Conservation (phyloP, 2,797 vertebrate species). For the Pipistrellus nathusii region DNA sequence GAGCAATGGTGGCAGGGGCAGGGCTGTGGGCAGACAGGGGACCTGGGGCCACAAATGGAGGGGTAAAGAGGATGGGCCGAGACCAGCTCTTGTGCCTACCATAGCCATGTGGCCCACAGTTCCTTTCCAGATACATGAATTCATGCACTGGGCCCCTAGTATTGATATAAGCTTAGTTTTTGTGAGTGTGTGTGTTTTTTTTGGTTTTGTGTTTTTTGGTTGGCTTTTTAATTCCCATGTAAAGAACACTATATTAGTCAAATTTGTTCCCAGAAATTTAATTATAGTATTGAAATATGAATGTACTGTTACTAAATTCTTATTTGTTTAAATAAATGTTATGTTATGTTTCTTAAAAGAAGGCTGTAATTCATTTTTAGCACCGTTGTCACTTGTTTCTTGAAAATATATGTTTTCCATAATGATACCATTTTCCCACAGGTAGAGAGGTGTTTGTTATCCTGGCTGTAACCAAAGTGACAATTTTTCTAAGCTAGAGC, state of each 20-base stretch:
- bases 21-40: too few species aligned
- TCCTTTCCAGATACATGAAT: too few species aligned
- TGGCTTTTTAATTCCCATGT: neutral
- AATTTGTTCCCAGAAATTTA: constrained; percentile 18
- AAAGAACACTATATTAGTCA: neutral
- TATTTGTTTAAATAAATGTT: neutral
- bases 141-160: too few species aligned
- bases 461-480: neutral
- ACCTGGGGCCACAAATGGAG: too few species aligned
- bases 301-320: neutral
- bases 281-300: neutral
- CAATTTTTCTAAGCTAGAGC: neutral
- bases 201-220: neutral
- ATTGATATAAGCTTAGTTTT: neutral
- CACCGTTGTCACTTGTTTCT: neutral
- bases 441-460: neutral
- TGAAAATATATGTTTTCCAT: neutral
- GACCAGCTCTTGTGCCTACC: too few species aligned
- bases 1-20: too few species aligned
- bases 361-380: neutral
- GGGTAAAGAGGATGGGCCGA: too few species aligned
- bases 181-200: neutral
- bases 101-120: too few species aligned
- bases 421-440: neutral
- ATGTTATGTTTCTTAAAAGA: constrained; percentile 14